Conservation (phyloP, 2,797 vertebrate species). For the Falco rusticolus region DNA sequence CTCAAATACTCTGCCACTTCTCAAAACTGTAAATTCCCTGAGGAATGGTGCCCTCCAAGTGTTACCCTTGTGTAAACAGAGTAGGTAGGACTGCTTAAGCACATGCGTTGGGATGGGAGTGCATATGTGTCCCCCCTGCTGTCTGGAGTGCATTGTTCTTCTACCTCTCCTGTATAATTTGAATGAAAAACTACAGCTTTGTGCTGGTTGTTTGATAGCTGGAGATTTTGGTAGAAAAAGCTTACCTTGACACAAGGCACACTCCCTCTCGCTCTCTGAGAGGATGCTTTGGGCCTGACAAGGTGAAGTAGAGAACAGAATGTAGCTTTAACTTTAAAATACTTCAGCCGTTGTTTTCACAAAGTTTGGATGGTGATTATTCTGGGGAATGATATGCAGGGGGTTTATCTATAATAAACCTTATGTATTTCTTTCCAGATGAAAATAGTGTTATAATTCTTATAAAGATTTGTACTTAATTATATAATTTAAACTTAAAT, state of each 20-base stretch:
- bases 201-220: background rate
- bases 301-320: background rate
- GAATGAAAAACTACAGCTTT: background rate
- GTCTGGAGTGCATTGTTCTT: background rate
- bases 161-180: background rate
- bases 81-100: background rate
- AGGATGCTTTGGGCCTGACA: background rate
- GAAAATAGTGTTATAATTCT: background rate
- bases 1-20: background rate
- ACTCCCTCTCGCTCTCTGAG: no score
- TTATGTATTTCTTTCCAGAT: background rate
- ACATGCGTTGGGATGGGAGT: fast-evolving
- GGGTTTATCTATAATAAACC: background rate
- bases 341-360: background rate
- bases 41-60: background rate
- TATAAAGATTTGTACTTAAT: background rate
- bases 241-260: background rate
- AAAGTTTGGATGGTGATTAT: background rate
- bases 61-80: background rate
- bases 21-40: background rate
- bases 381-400: background rate
- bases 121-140: background rate
- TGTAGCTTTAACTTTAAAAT: background rate
- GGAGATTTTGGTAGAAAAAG: background rate
- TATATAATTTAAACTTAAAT: background rate